phyloP scores from a whole-genome alignment of 1,140 invertebrate species.

The Drosophila nikananu region DNA sequence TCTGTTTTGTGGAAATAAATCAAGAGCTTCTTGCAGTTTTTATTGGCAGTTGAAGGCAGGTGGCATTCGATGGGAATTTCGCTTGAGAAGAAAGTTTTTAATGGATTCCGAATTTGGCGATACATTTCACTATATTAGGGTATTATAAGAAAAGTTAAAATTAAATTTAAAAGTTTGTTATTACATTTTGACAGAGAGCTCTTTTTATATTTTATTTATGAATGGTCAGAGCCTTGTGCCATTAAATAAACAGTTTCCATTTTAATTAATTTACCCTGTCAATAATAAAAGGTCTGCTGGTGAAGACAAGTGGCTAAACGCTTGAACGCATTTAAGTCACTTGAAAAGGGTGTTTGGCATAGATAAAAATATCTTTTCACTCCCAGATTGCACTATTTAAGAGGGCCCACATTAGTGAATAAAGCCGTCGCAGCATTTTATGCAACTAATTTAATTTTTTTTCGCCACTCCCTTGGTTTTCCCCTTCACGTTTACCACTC shows the following conservation, averaged over 20 bases:
- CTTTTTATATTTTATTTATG: too few species aligned
- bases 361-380: conserved; percentile 20
- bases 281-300: conserved; percentile 22
- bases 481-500: conserved; percentile 9
- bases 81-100: conserved; percentile 4
- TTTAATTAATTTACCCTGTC: conserved; percentile 39
- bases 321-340: conserved; percentile 7
- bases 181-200: not conserved
- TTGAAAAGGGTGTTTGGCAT: conserved; percentile 1
- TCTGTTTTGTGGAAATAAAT: conserved; percentile 13
- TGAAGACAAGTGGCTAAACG: not conserved
- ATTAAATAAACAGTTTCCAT: conserved; percentile 50
- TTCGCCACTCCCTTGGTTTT: not conserved
- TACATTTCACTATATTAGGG: not conserved
- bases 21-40: conserved; percentile 10
- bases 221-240: too few species aligned
- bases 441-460: conserved; percentile 61
- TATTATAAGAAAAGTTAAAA: not conserved
- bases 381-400: conserved; percentile 10
- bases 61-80: conserved; percentile 6
- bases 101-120: not conserved
- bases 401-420: conserved; percentile 10
- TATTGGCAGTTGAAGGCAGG: conserved; percentile 5
- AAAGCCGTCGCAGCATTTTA: conserved; percentile 40
- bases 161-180: not conserved